Conservation (phyloP, 1,140 invertebrate genomes). For the Trichoplusia ni region DNA sequence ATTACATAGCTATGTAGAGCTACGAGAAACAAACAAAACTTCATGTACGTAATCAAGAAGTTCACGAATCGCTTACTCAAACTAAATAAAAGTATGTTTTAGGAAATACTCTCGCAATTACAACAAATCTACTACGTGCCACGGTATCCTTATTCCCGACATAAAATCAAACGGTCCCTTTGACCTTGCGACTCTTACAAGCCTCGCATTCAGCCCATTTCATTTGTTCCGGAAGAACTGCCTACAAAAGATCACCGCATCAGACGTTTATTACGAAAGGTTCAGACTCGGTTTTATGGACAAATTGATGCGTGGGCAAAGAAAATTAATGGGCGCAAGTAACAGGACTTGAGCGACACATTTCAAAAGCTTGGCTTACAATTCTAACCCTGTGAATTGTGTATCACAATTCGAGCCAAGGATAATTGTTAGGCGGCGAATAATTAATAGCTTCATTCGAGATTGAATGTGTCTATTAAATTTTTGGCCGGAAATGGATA, state of each 20-base stretch:
- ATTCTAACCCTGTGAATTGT: neutral
- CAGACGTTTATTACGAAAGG: slow-evolving; percentile 27
- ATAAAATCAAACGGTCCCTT: slow-evolving; percentile 30
- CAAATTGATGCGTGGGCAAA: slow-evolving; percentile 40
- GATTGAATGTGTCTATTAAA: slow-evolving; percentile 19
- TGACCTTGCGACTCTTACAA: slow-evolving; percentile 25
- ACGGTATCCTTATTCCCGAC: slow-evolving; percentile 18
- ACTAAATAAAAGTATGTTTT: neutral
- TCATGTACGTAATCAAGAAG: neutral
- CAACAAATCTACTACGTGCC: slow-evolving; percentile 10
- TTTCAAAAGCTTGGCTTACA: slow-evolving; percentile 10
- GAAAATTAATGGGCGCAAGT: slow-evolving; percentile 35
- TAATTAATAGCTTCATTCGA: slow-evolving; percentile 33
- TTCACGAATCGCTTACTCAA: neutral
- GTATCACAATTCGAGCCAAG: slow-evolving; percentile 9
- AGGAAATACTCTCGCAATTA: slow-evolving; percentile 3
- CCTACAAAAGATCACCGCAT: slow-evolving; percentile 33
- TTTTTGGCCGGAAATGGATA: slow-evolving; percentile 8
- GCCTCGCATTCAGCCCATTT: slow-evolving; percentile 8
- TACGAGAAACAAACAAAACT: neutral
- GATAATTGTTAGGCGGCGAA: slow-evolving; percentile 1
- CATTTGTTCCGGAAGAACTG: slow-evolving; percentile 23
- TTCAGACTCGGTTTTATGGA: slow-evolving; percentile 33
- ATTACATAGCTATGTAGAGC: too few species aligned
- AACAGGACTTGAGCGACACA: slow-evolving; percentile 22